Base-by-base conservation (phyloP, 2,888 invertebrate genomes). In the Pilophorus perplexus region DNA sequence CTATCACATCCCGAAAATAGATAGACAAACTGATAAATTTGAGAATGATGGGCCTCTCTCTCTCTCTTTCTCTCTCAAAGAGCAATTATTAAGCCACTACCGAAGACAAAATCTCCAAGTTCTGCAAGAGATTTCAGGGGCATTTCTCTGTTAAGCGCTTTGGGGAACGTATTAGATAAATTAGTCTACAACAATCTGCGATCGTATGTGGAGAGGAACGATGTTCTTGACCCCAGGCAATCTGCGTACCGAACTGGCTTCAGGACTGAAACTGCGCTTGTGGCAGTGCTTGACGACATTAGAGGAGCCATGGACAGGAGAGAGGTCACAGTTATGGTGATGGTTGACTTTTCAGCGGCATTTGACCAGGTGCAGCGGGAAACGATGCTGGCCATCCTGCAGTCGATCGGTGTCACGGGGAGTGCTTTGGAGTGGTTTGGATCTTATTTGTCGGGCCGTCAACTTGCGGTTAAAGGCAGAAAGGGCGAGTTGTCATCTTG, bases 281-380 rank as follows among this genome's bases (percentile, higher is more conserved):
- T 52, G 10, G 27, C 12, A 54, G 28, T 54, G 2, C 54, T 54
- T 6, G 54, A 54, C 16, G 54, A 54, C 18, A 20, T 54, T 6
- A n/a, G 54, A 3, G n/a, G 8, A 20, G 28, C 16, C 5, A 14
- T 54, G 54, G 54, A 54, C 33, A 28, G 20, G 14, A 27, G 28
- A 25, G 3, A 28, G 2, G 54, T 23, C 4, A 54, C 54, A 3
- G 28, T 54, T 8, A 27, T 28, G 54, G 14, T 54, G 8, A 27
- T 54, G 27, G 54, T 54, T 12, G 54, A 54, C n/a, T 54, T 54
- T 16, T 54, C 54, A 16, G n/a, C 54, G 3, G 54, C 54, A 12
- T 54, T 54, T 14, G 54, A 54, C 54, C 16, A 28, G 5, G 5
- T 54, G 1, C 12, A 33, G 14, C 16, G 10, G 14, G 54, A 54